Conservation (phyloP, 2,888 invertebrate genomes). For the Syritta pipiens region DNA sequence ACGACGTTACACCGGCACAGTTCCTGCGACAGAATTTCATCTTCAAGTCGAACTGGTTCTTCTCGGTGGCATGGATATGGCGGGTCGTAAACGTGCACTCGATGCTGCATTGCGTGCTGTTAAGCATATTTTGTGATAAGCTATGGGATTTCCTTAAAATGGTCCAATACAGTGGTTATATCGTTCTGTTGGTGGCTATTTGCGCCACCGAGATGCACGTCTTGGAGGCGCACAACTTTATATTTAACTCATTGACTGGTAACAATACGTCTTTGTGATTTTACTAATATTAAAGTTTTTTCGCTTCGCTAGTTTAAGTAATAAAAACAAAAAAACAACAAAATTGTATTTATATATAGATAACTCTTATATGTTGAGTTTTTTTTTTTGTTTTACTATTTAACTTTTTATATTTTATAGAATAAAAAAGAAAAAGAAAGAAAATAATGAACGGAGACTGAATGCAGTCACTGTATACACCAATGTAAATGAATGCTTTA, state of each 20-base stretch:
- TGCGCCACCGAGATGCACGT: conserved; percentile 87
- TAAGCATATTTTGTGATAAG: conserved; percentile 90
- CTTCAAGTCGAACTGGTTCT: conserved; percentile 87
- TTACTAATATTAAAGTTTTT: conserved; percentile 64
- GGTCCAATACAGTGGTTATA: conserved; percentile 86
- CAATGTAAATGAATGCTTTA: conserved; percentile 2
- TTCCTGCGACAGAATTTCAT: conserved; percentile 81
- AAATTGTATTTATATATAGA: conserved; percentile 13
- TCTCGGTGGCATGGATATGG: conserved; percentile 87
- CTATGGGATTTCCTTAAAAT: conserved; percentile 87
- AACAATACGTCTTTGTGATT: conserved; percentile 79
- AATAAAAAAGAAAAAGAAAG: conserved; percentile 4
- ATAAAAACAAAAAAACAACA: not conserved
- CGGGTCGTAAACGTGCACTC: conserved; percentile 89
- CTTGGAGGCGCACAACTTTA: conserved; percentile 82
- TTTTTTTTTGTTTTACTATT: conserved; percentile 13
- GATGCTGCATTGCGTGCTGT: conserved; percentile 85
- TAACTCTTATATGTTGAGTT: conserved; percentile 29
- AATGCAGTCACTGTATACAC: too few species aligned
- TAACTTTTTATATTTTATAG: not conserved
- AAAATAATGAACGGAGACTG: too few species aligned
- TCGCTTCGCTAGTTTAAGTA: conserved; percentile 25
- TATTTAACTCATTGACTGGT: conserved; percentile 80
- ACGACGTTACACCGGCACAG: conserved; percentile 81
- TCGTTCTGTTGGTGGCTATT: conserved; percentile 84